A percentile compares a stretch with the other conserved stretches of the same genome.
phyloP scores from a whole-genome alignment of 2,888 invertebrate species.

The Phengaris arion region DNA sequence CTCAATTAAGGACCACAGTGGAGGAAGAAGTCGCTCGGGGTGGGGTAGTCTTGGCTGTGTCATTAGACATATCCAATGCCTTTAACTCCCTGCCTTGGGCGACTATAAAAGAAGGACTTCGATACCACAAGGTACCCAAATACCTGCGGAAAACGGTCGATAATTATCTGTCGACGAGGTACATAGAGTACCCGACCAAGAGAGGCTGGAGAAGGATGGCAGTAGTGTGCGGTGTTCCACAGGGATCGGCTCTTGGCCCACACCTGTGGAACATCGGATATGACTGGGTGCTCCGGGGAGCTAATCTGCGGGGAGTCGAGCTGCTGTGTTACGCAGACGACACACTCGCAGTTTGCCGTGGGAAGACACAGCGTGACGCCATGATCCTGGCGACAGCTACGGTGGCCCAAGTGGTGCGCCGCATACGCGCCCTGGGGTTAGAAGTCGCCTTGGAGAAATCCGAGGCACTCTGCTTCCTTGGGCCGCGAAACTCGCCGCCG shows the following conservation, averaged over 20 bases:
- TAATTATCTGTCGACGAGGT: not conserved
- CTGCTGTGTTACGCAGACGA: not conserved
- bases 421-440: conserved; percentile 12
- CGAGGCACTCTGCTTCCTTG: conserved; percentile 28
- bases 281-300: not conserved
- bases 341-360: not conserved
- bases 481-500: conserved; percentile 26
- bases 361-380: conserved; percentile 18
- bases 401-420: not conserved
- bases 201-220: not conserved
- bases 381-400: conserved; percentile 22
- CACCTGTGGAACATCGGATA: not conserved
- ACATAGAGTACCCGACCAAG: not conserved
- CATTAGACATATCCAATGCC: no score
- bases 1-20: not conserved
- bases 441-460: conserved; percentile 17
- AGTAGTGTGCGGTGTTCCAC: conserved; percentile 2
- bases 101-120: not conserved
- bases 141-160: not conserved
- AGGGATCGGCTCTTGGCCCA: conserved; percentile 9
- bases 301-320: not conserved
- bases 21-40: not conserved
- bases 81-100: not conserved
- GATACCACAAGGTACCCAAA: not conserved
- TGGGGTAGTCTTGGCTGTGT: no score